These are phyloP conservation scores for Rhinolophus sinicus DNA, from an alignment of 2,113 vertebrate species.

Conservation along the genomic window DNA sequence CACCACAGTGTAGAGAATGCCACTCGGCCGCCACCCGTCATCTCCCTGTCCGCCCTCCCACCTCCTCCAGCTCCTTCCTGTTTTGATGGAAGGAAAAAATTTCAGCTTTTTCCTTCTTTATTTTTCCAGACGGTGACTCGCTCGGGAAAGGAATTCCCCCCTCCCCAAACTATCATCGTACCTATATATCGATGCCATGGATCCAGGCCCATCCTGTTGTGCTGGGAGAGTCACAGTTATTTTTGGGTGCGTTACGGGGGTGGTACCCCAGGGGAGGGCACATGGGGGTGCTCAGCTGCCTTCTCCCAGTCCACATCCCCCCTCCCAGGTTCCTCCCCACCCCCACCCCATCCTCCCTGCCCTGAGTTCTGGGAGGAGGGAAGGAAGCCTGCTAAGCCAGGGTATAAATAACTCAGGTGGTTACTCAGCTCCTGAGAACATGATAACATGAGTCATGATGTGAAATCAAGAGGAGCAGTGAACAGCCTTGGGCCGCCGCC, in stretches of 20 bases:
- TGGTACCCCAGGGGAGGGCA: conserved; percentile 71
- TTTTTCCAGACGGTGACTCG: conserved; percentile 89
- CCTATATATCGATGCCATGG: conserved; percentile 64
- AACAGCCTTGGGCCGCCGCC: not conserved
- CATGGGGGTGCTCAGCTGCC: conserved; percentile 65
- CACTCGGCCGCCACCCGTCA: conserved; percentile 70
- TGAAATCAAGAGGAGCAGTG: conserved; percentile 82
- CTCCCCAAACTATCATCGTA: conserved; percentile 68
- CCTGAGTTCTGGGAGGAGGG: conserved; percentile 78
- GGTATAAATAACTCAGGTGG: conserved; percentile 90
- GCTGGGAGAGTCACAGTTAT: conserved; percentile 78
- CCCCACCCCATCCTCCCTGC: conserved; percentile 79
- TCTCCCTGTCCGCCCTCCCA: conserved; percentile 73
- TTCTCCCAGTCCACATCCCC: conserved; percentile 73
- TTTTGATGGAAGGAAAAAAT: conserved; percentile 90
- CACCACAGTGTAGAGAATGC: not conserved
- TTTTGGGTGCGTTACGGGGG: conserved; percentile 80
- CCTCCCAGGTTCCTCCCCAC: conserved; percentile 70
- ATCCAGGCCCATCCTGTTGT: conserved; percentile 82
- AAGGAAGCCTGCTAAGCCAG: conserved; percentile 86
- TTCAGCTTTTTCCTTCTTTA: conserved; percentile 89
- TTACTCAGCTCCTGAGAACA: conserved; percentile 88
- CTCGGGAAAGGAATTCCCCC: conserved; percentile 86
- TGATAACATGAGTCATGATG: conserved; percentile 87
- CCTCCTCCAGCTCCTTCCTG: conserved; percentile 84